These are phyloP conservation scores for Siniperca knerii DNA, from an alignment of 2,113 vertebrate genomes.

Conservation along the genomic window DNA sequence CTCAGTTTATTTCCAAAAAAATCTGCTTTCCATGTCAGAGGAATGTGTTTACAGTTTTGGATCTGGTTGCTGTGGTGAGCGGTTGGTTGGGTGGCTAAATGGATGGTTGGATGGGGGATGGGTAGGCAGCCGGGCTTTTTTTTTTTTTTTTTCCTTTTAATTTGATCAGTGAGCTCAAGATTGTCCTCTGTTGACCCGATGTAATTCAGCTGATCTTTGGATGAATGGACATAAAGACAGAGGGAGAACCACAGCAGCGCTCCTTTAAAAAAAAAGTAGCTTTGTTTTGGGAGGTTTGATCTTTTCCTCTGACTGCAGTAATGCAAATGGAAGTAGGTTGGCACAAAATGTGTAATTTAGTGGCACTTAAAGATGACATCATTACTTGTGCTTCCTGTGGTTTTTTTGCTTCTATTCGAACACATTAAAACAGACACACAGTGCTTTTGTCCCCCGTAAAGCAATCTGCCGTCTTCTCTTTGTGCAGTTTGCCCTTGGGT, in stretches of 20 bases:
- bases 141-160: neutral
- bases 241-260: neutral
- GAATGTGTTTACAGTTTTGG: slow-evolving; percentile 69
- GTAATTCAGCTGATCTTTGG: slow-evolving; percentile 44
- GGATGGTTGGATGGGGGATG: slow-evolving; percentile 32
- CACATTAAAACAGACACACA: neutral
- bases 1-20: slow-evolving; percentile 15
- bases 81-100: slow-evolving; percentile 27
- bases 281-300: slow-evolving; percentile 18
- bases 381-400: slow-evolving; percentile 6
- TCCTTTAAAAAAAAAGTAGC: neutral
- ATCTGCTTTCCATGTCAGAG: slow-evolving; percentile 37
- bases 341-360: neutral
- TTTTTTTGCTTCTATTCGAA: neutral
- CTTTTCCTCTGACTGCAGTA: neutral
- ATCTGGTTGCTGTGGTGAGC: slow-evolving; percentile 52
- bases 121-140: neutral
- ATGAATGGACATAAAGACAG: slow-evolving; percentile 10
- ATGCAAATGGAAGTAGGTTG: neutral
- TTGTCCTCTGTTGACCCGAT: slow-evolving; percentile 3
- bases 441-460: slow-evolving; percentile 1
- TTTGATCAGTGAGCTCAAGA: slow-evolving; percentile 47
- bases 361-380: slow-evolving; percentile 27
- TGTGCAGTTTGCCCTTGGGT: slow-evolving; percentile 56
- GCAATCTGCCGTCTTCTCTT: slow-evolving; percentile 21